A percentile compares a stretch with the other conserved stretches of the same genome.
These are phyloP conservation scores for Pseudorhiza aurosa DNA, from an alignment of 30 jellyfish, hydroid and myxozoan genomes.

Conservation along the genomic window DNA sequence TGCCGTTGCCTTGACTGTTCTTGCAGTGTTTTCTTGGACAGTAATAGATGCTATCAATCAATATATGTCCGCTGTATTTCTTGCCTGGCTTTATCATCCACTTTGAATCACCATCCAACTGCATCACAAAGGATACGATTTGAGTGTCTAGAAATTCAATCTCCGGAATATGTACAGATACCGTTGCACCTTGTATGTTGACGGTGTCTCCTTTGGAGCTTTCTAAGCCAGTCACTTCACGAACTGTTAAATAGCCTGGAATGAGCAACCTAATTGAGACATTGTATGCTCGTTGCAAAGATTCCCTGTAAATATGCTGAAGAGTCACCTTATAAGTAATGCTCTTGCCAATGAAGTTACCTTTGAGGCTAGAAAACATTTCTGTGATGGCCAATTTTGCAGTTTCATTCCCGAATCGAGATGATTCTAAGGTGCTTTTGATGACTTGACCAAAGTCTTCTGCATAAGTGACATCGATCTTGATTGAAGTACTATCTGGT, in stretches of 20 bases:
- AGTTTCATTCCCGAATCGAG: background rate
- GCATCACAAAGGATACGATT: background rate
- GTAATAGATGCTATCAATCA: background rate
- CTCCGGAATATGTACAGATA: background rate
- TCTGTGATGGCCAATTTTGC: background rate
- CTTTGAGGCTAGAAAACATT: background rate
- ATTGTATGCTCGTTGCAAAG: background rate
- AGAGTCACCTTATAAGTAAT: background rate
- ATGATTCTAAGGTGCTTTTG: background rate
- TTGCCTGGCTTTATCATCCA: background rate
- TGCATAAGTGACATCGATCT: background rate
- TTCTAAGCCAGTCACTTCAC: background rate
- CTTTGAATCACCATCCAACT: background rate
- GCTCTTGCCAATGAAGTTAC: background rate
- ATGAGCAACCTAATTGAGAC: background rate
- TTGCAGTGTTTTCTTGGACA: conserved; percentile 12
- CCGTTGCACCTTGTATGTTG: background rate
- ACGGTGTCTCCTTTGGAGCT: background rate
- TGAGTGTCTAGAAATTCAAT: background rate
- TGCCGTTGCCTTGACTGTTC: background rate
- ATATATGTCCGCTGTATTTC: background rate
- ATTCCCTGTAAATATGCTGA: background rate
- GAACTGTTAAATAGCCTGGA: background rate
- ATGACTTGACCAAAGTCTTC: background rate
- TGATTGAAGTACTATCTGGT: background rate